Evolutionary conservation across 2,797 vertebrate species (phyloP), one percentile per base, ranked within the genome.

Genomic region (Aplochiton taeniatus): DNA sequence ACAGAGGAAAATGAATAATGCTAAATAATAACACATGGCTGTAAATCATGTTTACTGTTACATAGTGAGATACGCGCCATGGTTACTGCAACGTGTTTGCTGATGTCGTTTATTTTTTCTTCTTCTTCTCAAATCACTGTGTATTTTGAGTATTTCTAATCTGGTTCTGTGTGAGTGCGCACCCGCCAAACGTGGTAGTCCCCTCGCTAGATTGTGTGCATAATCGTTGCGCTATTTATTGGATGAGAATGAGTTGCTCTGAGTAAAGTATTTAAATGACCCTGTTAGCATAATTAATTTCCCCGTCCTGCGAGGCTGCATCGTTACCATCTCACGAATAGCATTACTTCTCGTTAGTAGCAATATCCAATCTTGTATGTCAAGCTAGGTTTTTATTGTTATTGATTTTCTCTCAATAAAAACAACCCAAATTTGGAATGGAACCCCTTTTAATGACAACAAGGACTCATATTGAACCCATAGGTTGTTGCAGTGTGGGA

Each of bases 11-110:
- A 97, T 97, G 94, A 96, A 95, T 95, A 94, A 95, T 92, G 91
- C 94, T 94, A 96, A 98, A 96, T 96, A 96, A 97, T 95, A 97
- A 95, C 93, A 94, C 87, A 87, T 78, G 80, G 84, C 90, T 90
- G 90, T 96, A 97, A 97, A 96, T 98, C 95, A 95, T 86, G 88
- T 91, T 94, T 94, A 95, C 90, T 89, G 88, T 95, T 88, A 31
- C 87, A 72, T 73, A 82, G 50, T 56, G 68, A 82, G 80, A 63
- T 75, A 69, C 75, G 85, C 79, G 80, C 72, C 12, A 80, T 77
- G 83, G 80, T 82, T 85, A 72, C 77, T 80, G 75, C 85, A 90
- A 90, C 92, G 86, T 91, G 88, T 90, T 89, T 85, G 86, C 73
- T 81, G 73, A 79, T 81, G 83, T 85, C 83, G 82, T 81, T 82